These are phyloP conservation scores for Bactericera cockerelli DNA, from an alignment of 1,140 invertebrate species.

Conservation along the genomic window DNA sequence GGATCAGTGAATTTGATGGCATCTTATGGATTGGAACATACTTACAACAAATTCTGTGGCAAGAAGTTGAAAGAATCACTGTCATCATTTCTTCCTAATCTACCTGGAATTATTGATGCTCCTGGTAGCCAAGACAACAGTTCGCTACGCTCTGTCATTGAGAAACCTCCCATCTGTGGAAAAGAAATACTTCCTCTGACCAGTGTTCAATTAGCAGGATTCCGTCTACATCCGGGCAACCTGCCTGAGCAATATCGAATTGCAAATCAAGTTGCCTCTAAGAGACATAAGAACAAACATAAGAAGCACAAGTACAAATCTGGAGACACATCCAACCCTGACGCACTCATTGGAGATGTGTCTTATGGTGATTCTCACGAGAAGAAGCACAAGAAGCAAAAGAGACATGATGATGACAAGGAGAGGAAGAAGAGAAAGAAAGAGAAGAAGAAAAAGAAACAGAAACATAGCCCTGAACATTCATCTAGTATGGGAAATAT, in stretches of 20 bases:
- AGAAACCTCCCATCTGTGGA: constrained; percentile 89
- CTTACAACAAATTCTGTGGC: constrained; percentile 95
- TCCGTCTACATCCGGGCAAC: constrained; percentile 86
- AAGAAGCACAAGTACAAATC: constrained; percentile 90
- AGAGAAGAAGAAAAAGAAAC: constrained; percentile 87
- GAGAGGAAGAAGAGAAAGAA: constrained; percentile 89
- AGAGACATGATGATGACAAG: constrained; percentile 83
- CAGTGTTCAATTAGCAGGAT: constrained; percentile 78
- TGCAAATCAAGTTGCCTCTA: constrained; percentile 75
- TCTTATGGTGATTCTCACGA: constrained; percentile 63
- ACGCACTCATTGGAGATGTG: constrained; percentile 34
- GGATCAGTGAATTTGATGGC: constrained; percentile 94
- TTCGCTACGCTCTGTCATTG: constrained; percentile 84
- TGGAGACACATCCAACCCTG: constrained; percentile 36
- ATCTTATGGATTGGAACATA: constrained; percentile 89
- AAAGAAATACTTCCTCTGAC: constrained; percentile 84
- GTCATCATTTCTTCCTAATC: constrained; percentile 83
- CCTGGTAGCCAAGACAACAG: constrained; percentile 65
- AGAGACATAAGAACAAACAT: constrained; percentile 86
- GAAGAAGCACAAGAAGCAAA: constrained; percentile 93
- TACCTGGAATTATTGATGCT: constrained; percentile 86
- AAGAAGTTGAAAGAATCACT: constrained; percentile 90
- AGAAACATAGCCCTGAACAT: constrained; percentile 82
- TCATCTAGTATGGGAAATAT: constrained; percentile 36
- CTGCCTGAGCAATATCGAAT: constrained; percentile 91